These are phyloP conservation scores for Drosophila greeni DNA, from an alignment of 2,888 invertebrate genomes.

Conservation along the genomic window DNA sequence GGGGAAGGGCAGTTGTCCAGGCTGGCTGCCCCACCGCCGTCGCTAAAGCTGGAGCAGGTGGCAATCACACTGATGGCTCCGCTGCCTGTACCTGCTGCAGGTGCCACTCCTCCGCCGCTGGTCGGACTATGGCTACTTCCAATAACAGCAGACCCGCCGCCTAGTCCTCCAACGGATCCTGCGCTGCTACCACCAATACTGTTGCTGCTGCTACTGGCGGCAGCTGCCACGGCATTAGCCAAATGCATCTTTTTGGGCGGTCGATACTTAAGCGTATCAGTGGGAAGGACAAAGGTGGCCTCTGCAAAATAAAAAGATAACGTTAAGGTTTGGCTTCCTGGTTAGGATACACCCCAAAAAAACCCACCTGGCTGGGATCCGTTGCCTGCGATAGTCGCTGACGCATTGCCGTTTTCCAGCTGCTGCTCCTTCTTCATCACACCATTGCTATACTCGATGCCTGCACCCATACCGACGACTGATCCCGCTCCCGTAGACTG, in stretches of 20 bases:
- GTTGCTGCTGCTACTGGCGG: slow-evolving; percentile 58
- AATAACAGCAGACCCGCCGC: slow-evolving; percentile 5
- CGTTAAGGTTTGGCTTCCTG: not conserved
- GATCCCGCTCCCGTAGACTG: slow-evolving; percentile 28
- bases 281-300: slow-evolving; percentile 73
- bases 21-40: slow-evolving; percentile 12
- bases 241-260: slow-evolving; percentile 76
- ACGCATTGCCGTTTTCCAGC: slow-evolving; percentile 62
- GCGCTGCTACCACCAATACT: slow-evolving; percentile 38
- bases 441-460: slow-evolving; percentile 63
- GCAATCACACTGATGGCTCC: slow-evolving; percentile 72
- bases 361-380: slow-evolving; percentile 56
- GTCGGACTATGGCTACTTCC: slow-evolving; percentile 45
- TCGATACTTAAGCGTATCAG: slow-evolving; percentile 74
- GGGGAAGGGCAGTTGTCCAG: slow-evolving; percentile 72
- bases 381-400: slow-evolving; percentile 20
- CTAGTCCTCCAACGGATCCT: not conserved
- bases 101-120: slow-evolving; percentile 5
- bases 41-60: slow-evolving; percentile 61
- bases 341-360: not conserved
- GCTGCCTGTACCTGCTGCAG: slow-evolving; percentile 15
- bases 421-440: slow-evolving; percentile 72
- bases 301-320: slow-evolving; percentile 36
- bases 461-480: slow-evolving; percentile 33
- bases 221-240: slow-evolving; percentile 75